These are phyloP conservation scores for Okamejei kenojei DNA, from an alignment of 2,797 vertebrate species.

Conservation along the genomic window DNA sequence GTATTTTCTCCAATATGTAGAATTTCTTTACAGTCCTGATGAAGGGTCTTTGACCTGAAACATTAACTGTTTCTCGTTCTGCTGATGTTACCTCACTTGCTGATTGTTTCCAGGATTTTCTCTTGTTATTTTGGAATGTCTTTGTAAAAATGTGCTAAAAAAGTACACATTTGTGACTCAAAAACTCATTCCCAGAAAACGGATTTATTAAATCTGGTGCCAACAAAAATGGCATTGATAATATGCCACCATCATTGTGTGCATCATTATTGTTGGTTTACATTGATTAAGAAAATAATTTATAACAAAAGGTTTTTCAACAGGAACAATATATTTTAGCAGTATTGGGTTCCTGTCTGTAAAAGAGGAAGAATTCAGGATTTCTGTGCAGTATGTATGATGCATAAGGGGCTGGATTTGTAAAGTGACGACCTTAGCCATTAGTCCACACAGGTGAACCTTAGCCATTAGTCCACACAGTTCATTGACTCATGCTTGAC, in stretches of 20 bases:
- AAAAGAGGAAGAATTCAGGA: constrained; percentile 1
- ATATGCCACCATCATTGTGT: not conserved
- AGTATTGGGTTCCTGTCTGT: not conserved
- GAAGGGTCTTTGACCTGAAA: no score
- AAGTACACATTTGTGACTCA: not conserved
- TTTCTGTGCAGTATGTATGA: not conserved
- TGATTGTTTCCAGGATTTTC: no score
- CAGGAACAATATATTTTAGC: not conserved
- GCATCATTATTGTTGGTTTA: not conserved
- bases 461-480: not conserved
- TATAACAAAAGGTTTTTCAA: constrained; percentile 7
- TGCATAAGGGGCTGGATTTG: not conserved
- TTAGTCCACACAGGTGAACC: not conserved
- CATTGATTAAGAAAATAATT: not conserved
- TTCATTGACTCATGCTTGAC: not conserved
- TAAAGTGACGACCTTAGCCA: not conserved
- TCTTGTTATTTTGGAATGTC: not conserved
- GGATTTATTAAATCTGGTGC: not conserved
- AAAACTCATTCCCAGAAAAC: no score
- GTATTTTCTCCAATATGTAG: not conserved
- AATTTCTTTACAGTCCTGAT: not conserved
- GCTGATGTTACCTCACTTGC: no score
- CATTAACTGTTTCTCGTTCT: no score
- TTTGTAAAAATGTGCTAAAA: not conserved
- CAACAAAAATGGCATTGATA: not conserved